phyloP scores from a whole-genome alignment of 2,888 invertebrate species.

The Plagiodera versicolora region DNA sequence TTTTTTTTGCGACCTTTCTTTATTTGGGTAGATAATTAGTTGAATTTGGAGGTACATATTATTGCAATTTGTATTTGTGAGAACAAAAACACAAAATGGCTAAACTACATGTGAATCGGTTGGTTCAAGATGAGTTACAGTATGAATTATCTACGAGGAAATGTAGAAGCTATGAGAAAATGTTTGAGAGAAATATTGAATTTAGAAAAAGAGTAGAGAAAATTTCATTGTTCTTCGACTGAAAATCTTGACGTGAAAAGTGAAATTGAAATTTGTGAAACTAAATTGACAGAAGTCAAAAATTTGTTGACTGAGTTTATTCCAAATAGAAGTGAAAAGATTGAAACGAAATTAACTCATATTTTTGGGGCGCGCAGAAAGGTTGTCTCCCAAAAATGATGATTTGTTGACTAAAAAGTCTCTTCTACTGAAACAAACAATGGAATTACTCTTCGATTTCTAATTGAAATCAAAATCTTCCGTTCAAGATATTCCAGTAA shows the following conservation, averaged over 20 bases:
- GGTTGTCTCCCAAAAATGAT: neutral
- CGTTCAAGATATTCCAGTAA: neutral
- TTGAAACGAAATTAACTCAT: too few relatives aligned
- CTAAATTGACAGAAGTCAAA: neutral
- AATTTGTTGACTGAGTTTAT: neutral
- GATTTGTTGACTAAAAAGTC: neutral
- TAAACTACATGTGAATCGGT: too few relatives aligned
- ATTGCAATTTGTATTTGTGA: too few relatives aligned
- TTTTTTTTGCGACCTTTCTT: too few relatives aligned
- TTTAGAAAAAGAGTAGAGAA: constrained; percentile 18
- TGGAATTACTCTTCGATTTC: neutral
- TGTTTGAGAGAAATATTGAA: constrained; percentile 6
- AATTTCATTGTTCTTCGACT: neutral
- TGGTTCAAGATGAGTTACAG: constrained; percentile 12
- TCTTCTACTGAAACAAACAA: too few relatives aligned
- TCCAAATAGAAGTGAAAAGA: neutral
- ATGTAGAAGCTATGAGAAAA: constrained; percentile 7
- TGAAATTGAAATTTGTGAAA: neutral
- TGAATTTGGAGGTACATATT: too few relatives aligned
- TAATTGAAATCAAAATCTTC: neutral
- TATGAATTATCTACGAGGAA: neutral
- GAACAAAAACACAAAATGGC: too few relatives aligned
- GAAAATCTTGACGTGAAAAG: neutral
- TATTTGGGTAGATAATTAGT: too few relatives aligned
- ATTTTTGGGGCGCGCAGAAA: neutral